Evolutionary conservation across 2,888 invertebrate genomes (phyloP).

Genomic region (Uloborus plumipes): DNA sequence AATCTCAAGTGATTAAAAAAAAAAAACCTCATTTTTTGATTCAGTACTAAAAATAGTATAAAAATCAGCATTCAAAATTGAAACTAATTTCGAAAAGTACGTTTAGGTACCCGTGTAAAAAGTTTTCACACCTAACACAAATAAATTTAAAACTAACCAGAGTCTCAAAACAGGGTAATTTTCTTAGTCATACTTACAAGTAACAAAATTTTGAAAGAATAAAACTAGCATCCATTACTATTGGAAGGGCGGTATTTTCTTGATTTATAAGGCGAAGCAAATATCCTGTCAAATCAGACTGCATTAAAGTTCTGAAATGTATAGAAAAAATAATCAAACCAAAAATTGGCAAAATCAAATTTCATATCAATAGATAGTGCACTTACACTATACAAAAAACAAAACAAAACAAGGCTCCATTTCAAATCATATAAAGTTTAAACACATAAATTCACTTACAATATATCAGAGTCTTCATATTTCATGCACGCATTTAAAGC

Average conservation of each 20-base stretch:
- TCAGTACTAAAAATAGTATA: too few relatives aligned
- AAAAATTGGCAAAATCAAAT: neutral
- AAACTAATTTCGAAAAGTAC: too few relatives aligned
- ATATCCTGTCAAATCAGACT: neutral
- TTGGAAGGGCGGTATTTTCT: neutral
- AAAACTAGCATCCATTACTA: conserved; percentile 12
- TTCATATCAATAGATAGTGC: neutral
- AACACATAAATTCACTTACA: conserved; percentile 11
- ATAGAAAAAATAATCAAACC: neutral
- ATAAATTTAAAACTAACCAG: too few relatives aligned
- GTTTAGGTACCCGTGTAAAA: too few relatives aligned
- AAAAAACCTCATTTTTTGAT: too few relatives aligned
- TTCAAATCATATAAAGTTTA: neutral
- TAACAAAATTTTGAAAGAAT: conserved; percentile 25
- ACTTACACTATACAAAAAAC: too few relatives aligned
- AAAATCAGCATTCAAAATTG: too few relatives aligned
- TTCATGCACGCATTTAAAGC: conserved; percentile 43
- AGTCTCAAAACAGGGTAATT: neutral
- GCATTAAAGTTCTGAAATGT: conserved; percentile 9
- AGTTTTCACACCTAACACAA: too few relatives aligned
- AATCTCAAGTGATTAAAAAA: too few relatives aligned
- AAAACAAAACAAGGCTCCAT: neutral
- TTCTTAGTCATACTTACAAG: conserved; percentile 28
- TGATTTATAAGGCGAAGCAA: conserved; percentile 19
- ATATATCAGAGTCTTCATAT: conserved; percentile 50